Conservation (phyloP, 2,888 invertebrate genomes). For the Chelonus formosanus region DNA sequence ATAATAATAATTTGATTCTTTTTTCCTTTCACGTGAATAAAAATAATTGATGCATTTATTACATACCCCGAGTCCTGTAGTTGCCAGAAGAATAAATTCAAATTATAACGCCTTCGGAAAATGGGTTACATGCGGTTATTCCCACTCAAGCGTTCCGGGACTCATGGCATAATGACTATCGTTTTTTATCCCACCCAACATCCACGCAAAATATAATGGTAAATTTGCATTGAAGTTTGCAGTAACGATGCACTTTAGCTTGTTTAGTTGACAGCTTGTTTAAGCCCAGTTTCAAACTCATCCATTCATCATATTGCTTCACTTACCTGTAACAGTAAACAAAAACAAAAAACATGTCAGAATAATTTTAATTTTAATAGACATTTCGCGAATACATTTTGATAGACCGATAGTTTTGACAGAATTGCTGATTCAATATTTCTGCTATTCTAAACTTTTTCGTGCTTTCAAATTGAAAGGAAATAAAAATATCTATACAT, state of each 20-base stretch:
- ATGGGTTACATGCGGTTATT: constrained; percentile 16
- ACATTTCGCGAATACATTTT: too few species aligned
- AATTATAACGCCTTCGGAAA: not conserved
- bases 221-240: constrained; percentile 7
- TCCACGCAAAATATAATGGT: constrained; percentile 17
- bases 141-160: constrained; percentile 2
- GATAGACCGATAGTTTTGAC: not conserved
- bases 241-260: constrained; percentile 8
- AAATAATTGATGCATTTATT: too few species aligned
- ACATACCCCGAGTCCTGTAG: too few species aligned
- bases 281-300: constrained; percentile 6
- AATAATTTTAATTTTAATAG: too few species aligned
- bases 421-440: not conserved
- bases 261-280: constrained; percentile 8
- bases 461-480: too few species aligned
- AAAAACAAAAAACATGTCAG: constrained; percentile 1
- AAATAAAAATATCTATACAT: too few species aligned
- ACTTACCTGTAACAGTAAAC: constrained; percentile 26
- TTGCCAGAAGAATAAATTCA: too few species aligned
- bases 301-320: constrained; percentile 6
- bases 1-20: constrained; percentile 5
- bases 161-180: constrained; percentile 1
- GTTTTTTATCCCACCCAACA: constrained; percentile 11
- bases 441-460: too few species aligned
- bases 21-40: not conserved